Evolutionary conservation across 2,797 vertebrate species (phyloP).

Genomic region (Gymnoscopelus microlampas): DNA sequence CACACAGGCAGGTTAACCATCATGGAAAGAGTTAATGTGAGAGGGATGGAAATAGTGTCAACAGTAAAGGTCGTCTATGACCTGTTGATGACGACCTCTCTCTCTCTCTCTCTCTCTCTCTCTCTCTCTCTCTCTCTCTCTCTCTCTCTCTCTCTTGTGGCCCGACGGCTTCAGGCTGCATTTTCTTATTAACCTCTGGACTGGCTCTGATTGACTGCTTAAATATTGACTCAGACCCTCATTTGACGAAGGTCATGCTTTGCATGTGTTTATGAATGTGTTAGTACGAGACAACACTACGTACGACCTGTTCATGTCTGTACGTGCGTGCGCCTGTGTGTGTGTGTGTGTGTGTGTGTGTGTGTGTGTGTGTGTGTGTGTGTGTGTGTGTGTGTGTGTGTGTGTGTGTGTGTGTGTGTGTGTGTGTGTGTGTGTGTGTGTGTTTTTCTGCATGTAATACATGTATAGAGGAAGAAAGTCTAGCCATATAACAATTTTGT

Average conservation of each 20-base stretch:
- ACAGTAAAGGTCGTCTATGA: constrained; percentile 26
- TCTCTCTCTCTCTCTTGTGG: too few species aligned
- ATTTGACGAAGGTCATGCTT: constrained; percentile 33
- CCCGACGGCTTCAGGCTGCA: constrained; percentile 1
- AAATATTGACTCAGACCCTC: constrained; percentile 70
- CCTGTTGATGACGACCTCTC: constrained; percentile 8
- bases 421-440: neutral
- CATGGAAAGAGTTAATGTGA: constrained; percentile 10
- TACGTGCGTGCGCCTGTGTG: constrained; percentile 5
- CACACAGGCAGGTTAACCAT: neutral
- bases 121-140: neutral
- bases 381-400: too few species aligned
- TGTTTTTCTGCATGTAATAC: neutral
- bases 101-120: neutral
- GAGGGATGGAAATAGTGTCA: constrained; percentile 22
- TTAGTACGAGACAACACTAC: neutral
- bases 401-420: too few species aligned
- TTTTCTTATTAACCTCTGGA: constrained; percentile 39
- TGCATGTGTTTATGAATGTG: constrained; percentile 42
- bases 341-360: neutral
- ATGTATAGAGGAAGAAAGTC: neutral
- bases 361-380: too few species aligned
- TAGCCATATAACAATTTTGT: constrained; percentile 2
- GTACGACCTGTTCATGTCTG: neutral
- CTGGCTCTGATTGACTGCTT: constrained; percentile 55